phyloP scores from a whole-genome alignment of 2,113 vertebrate genomes.

The Chionodraco myersi region DNA sequence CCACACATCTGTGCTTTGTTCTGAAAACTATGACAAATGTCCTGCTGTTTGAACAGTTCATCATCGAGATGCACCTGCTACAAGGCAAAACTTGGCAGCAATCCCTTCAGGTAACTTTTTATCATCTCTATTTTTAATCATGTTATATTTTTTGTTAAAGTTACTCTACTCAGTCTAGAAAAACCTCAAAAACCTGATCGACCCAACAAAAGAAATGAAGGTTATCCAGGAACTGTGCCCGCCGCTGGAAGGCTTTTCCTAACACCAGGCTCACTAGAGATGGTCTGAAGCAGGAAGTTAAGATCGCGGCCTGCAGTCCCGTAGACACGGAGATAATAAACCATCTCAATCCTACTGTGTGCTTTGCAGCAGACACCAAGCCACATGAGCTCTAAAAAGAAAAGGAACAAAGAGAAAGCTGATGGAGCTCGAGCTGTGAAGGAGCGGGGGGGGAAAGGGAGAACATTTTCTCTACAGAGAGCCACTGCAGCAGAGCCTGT shows the following conservation, averaged over 20 bases:
- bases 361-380: background rate
- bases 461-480: background rate
- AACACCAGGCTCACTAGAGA: background rate
- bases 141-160: background rate
- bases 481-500: background rate
- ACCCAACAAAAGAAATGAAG: background rate
- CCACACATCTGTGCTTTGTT: constrained; percentile 1
- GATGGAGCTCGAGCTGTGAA: background rate
- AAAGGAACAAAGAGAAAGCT: background rate
- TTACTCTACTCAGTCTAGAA: no score
- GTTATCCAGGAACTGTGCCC: background rate
- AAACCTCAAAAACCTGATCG: background rate
- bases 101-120: background rate
- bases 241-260: background rate
- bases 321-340: background rate
- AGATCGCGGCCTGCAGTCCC: background rate
- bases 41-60: constrained; percentile 1
- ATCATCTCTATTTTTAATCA: background rate
- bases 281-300: background rate
- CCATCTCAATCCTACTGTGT: background rate
- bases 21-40: background rate
- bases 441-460: no score
- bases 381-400: background rate
- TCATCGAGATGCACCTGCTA: background rate
- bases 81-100: background rate